Base-by-base conservation (phyloP, 2,797 vertebrate species). In the Crenichthys baileyi region DNA sequence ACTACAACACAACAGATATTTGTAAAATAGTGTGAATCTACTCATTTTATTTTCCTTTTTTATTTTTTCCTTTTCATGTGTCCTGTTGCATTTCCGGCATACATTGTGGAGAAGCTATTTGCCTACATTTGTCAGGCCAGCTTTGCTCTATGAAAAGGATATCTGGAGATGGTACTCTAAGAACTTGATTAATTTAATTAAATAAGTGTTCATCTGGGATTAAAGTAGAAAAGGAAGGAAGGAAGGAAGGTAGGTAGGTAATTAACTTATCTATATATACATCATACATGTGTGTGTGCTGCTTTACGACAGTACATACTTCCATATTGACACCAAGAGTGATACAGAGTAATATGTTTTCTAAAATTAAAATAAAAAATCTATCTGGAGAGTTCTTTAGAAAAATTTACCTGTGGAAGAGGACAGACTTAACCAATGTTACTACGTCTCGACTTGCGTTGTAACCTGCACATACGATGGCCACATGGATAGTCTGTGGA, bases 361-460 rank as follows among this genome's bases (percentile, higher is more conserved):
- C 15, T 11, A 5, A 29, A 13, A 15, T 60, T 15, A 29, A 60
- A 29, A 60, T 24, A 15, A 44, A 11, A n/a, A n/a, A n/a, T n/a
- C n/a, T n/a, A n/a, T n/a, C n/a, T n/a, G n/a, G 44, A 44, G 13
- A 15, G 12, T 29, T 12, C 36, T 41, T 18, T 4, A 20, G 16
- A 44, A 8, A 5, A 26, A 29, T 55, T 77, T 97, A 99, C 98
- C 98, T 97, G 95, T 99, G 98, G 89, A 99, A 99, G 44, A 99
- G 96, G 86, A 99, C 98, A 0, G 98, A 99, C 84, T 99, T 99
- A 74, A 99, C 98, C 87, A 99, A 94, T 0, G 98, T 99, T 93
- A 99, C 98, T 78, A 99, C 98, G 18, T 99, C 98, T 65, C 98
- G 96, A 89, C 98, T 99, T 83, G 98, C 98, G 0, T 99, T 99